These are phyloP conservation scores for Apis dorsata DNA, from an alignment of 1,140 invertebrate genomes.

Conservation along the genomic window DNA sequence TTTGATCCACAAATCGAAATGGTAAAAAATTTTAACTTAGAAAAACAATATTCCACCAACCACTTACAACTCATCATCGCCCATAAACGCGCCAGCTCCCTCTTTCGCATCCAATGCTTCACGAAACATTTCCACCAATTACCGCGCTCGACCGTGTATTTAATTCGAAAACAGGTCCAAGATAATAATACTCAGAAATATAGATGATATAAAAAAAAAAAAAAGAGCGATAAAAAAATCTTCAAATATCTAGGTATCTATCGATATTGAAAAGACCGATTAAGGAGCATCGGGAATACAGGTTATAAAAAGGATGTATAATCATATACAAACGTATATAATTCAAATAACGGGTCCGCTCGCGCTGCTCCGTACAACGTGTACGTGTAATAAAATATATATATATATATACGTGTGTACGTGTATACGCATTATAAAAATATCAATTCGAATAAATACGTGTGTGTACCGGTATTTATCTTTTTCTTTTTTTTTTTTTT, in stretches of 20 bases:
- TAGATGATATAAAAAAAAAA: background rate
- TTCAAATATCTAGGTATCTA: background rate
- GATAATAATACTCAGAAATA: slow-evolving; percentile 16
- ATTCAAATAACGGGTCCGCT: background rate
- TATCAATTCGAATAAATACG: background rate
- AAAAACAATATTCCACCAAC: background rate
- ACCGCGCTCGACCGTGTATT: slow-evolving; percentile 18
- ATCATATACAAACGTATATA: slow-evolving; percentile 1
- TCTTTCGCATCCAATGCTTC: too few relatives aligned
- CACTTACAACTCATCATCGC: background rate
- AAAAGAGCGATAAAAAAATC: background rate
- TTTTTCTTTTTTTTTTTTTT: background rate
- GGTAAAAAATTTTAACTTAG: too few relatives aligned
- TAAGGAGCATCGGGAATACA: background rate
- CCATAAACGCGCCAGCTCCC: background rate
- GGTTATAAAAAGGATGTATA: background rate
- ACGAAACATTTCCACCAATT: slow-evolving; percentile 32
- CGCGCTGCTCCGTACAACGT: slow-evolving; percentile 14
- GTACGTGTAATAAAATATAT: background rate
- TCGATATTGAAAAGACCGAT: background rate
- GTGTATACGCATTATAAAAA: background rate
- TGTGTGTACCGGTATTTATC: slow-evolving; percentile 19
- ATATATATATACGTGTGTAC: slow-evolving; percentile 5
- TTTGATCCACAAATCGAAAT: too few relatives aligned
- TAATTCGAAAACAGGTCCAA: background rate